A percentile compares a stretch with the other conserved stretches of the same genome.
Conservation (phyloP, 2,797 vertebrate species). For the Zenarchopterus dispar region DNA sequence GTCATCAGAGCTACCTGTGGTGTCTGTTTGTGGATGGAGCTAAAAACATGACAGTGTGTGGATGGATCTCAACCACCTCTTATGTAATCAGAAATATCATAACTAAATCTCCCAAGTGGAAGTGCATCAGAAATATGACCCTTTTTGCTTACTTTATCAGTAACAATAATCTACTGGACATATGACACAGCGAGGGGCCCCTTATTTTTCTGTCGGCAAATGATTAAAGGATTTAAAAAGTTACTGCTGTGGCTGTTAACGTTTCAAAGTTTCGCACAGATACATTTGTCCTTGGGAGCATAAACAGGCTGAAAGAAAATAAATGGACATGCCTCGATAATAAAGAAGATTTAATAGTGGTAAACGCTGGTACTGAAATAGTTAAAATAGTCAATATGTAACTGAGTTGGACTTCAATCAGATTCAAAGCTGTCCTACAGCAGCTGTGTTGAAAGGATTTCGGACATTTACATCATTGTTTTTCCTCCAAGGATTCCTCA, state of each 20-base stretch:
- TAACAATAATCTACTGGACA: no score
- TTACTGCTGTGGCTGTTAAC: no score
- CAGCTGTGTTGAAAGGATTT: conserved; percentile 35
- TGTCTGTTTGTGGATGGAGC: conserved; percentile 36
- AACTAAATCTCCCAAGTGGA: conserved; percentile 31
- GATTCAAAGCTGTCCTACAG: conserved; percentile 20
- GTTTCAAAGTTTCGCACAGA: no score
- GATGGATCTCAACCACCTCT: conserved; percentile 46
- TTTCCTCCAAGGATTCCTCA: conserved; percentile 28
- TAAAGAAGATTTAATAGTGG: neutral
- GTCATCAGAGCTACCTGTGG: conserved; percentile 17
- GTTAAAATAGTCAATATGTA: conserved; percentile 29
- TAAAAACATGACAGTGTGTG: conserved; percentile 38
- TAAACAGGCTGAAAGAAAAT: neutral
- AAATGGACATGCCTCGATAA: neutral
- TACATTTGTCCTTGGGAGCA: neutral
- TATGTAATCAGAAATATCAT: conserved; percentile 49
- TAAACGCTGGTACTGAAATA: conserved; percentile 15
- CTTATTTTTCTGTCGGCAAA: no score
- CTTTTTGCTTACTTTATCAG: no score
- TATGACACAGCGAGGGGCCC: no score
- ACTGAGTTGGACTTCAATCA: conserved; percentile 25
- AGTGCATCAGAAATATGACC: neutral
- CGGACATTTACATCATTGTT: conserved; percentile 26
- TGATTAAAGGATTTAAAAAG: no score